phyloP scores from a whole-genome alignment of 2,888 invertebrate species.

The Ichneumoninae sp. region DNA sequence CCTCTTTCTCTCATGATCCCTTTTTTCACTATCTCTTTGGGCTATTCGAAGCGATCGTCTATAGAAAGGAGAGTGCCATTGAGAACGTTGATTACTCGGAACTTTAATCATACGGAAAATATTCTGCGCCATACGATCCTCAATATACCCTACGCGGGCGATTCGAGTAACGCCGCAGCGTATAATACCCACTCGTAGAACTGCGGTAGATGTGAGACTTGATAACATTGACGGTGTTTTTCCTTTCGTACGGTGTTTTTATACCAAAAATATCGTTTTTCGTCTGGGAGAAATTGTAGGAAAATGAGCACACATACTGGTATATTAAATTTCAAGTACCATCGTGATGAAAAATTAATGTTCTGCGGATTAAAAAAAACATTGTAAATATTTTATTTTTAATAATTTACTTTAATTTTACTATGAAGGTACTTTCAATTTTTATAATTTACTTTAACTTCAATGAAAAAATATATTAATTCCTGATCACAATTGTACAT shows the following conservation, averaged over 20 bases:
- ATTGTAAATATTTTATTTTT: too few species aligned
- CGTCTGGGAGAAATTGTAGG: too few species aligned
- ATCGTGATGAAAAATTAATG: too few species aligned
- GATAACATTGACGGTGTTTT: slow-evolving; percentile 15
- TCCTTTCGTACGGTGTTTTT: not conserved
- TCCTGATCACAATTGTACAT: too few species aligned
- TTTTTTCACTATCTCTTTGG: not conserved
- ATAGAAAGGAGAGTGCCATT: not conserved
- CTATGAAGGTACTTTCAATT: too few species aligned
- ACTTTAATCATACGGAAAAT: slow-evolving; percentile 21
- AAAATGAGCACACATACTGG: too few species aligned
- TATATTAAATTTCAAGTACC: too few species aligned
- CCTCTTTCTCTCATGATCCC: too few species aligned
- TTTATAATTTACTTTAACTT: too few species aligned
- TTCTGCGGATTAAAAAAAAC: too few species aligned
- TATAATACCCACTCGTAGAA: not conserved
- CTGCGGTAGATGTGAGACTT: slow-evolving; percentile 10
- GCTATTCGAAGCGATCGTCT: slow-evolving; percentile 7
- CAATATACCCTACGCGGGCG: not conserved
- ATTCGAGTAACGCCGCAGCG: slow-evolving; percentile 1
- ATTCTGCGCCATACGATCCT: slow-evolving; percentile 10
- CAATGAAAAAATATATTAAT: too few species aligned
- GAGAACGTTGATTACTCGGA: slow-evolving; percentile 36
- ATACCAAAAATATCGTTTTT: not conserved
- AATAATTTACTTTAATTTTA: too few species aligned